These are phyloP conservation scores for Megalops cyprinoides DNA, from an alignment of 2,797 vertebrate genomes.

Conservation along the genomic window DNA sequence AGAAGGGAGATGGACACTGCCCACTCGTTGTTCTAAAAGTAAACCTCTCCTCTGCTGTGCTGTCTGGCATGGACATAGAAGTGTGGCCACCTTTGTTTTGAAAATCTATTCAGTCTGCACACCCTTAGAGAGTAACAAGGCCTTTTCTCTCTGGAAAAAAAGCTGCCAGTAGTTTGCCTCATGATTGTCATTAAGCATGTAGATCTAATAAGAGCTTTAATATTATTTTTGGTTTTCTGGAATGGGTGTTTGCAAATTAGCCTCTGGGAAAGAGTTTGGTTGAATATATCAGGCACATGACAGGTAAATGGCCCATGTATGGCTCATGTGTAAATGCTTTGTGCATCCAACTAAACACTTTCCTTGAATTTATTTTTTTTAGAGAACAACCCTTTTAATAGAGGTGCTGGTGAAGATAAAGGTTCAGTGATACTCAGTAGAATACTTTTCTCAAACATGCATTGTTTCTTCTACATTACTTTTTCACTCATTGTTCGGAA, in stretches of 20 bases:
- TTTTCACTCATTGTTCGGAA: background rate
- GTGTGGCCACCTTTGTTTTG: background rate
- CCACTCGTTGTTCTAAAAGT: constrained; percentile 2
- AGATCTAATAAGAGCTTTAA: background rate
- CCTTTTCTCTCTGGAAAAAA: background rate
- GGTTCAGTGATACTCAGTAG: background rate
- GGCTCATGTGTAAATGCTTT: background rate
- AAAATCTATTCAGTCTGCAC: background rate
- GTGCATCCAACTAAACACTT: background rate
- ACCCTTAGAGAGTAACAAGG: background rate
- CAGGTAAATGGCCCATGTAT: background rate
- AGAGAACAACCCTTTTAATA: no score
- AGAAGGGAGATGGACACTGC: background rate
- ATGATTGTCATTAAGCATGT: no score
- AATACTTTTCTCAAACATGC: background rate
- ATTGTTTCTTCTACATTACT: background rate
- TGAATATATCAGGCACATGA: background rate
- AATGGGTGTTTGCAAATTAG: background rate
- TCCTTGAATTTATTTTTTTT: no score
- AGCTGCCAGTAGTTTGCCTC: no score
- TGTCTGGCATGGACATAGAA: background rate
- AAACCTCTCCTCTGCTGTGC: background rate
- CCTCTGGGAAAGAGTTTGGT: background rate
- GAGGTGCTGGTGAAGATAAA: background rate
- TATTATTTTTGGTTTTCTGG: background rate